Evolutionary conservation across 2,888 invertebrate genomes (phyloP), one percentile per base, ranked within the genome.

Genomic region (Euclidia mi): DNA sequence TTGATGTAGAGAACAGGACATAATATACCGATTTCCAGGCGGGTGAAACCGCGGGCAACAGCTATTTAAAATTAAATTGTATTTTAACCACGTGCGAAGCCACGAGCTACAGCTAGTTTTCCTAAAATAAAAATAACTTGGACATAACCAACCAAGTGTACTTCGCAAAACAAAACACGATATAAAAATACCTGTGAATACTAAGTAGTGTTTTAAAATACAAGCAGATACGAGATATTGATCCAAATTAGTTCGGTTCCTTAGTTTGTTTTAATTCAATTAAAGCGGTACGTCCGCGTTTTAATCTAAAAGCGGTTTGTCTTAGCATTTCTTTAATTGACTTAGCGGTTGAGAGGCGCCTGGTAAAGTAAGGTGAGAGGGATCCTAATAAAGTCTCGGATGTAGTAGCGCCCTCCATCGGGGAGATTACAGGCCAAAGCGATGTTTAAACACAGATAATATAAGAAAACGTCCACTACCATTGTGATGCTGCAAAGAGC

Each of bases 311-410:
- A 46, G 20, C 32, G 41, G 41, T 45, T 42, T 17, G 44, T 53
- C 52, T 60, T 37, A 56, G 56, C 52, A 28, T 52, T 42, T 47
- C 38, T 38, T 60, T 65, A 65, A 70, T 71, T 60, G 28, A 37
- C 12, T 37, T 3, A n/a, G 17, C 28, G 20, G 46, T 25, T 17
- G 15, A 11, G 46, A 17, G 15, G 25, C 10, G 7, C 25, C 2
- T 15, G 15, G 35, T 25, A 25, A 7, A 25, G 20, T 7, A n/a
- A 35, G 28, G 37, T 28, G 28, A 37, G 11, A 11, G 28, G 28
- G 28, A 28, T 37, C 4, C 15, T 37, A 29, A 46, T 35, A n/a
- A 17, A 44, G 34, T 20, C 44, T 10, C 34, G 44, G 10, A n/a
- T 10, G 14, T 14, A 9, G 15, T 10, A n/a, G 2, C 10, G 3